Evolutionary conservation across 2,113 vertebrate genomes (phyloP).

Genomic region (Phaetusa simplex): DNA sequence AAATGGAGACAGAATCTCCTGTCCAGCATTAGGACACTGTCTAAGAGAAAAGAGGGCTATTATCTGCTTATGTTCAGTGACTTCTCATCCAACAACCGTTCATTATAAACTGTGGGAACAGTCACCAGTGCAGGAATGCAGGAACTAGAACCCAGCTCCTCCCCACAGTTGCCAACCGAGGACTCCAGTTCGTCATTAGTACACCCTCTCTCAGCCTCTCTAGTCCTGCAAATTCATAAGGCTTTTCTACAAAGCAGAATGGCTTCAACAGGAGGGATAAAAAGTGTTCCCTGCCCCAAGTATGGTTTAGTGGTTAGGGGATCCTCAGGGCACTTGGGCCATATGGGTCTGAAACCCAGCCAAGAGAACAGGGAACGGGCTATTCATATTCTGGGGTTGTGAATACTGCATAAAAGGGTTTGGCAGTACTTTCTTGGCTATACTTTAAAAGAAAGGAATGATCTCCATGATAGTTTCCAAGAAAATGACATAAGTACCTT

Average conservation of each 20-base stretch:
- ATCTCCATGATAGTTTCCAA: conserved; percentile 29
- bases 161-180: fast-evolving
- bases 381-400: conserved; percentile 11
- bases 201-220: background rate
- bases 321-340: conserved; percentile 2
- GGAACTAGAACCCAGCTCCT: background rate
- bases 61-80: background rate
- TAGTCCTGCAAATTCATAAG: background rate
- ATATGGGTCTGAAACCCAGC: background rate
- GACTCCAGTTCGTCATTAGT: background rate
- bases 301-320: conserved; percentile 15
- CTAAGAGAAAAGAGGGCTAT: background rate
- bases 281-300: background rate
- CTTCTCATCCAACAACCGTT: background rate
- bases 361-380: background rate
- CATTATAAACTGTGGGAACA: background rate
- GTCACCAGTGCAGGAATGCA: background rate
- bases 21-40: background rate
- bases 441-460: conserved; percentile 46
- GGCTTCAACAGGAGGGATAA: background rate
- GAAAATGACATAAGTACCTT: conserved; percentile 62
- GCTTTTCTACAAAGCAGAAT: background rate
- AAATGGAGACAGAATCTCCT: background rate
- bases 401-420: background rate
- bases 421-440: conserved; percentile 55